These are phyloP conservation scores for Tachina lurida DNA, from an alignment of 2,888 invertebrate genomes.

Conservation along the genomic window DNA sequence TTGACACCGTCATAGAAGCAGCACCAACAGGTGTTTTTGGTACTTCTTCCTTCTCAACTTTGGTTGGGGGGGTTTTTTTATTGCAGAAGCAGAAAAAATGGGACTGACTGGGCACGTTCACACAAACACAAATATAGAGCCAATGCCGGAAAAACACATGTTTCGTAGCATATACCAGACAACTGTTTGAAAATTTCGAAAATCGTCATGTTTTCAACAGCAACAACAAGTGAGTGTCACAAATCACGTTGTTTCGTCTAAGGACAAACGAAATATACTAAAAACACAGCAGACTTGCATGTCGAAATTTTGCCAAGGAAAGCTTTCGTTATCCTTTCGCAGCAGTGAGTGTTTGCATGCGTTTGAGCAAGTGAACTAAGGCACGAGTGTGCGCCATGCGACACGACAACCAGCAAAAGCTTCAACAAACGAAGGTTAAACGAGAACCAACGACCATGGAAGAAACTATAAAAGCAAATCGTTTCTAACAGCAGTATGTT, in stretches of 20 bases:
- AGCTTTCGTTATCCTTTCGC: slow-evolving; percentile 9
- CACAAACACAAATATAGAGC: not conserved
- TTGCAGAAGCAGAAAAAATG: slow-evolving; percentile 24
- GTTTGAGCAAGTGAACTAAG: not conserved
- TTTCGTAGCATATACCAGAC: slow-evolving; percentile 25
- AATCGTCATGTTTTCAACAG: slow-evolving; percentile 32
- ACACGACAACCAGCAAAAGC: slow-evolving; percentile 26
- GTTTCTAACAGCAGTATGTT: slow-evolving; percentile 43
- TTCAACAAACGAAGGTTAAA: slow-evolving; percentile 63
- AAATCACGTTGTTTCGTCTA: slow-evolving; percentile 71
- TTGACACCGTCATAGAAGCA: slow-evolving; percentile 36
- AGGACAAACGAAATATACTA: slow-evolving; percentile 67
- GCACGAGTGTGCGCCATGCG: slow-evolving; percentile 46
- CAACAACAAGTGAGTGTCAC: slow-evolving; percentile 60
- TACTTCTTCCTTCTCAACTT: not conserved
- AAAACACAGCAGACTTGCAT: slow-evolving; percentile 34
- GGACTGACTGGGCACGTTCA: slow-evolving; percentile 3
- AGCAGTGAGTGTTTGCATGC: not conserved
- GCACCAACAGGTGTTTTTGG: slow-evolving; percentile 58
- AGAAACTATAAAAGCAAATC: slow-evolving; percentile 64
- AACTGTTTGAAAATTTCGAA: slow-evolving; percentile 37
- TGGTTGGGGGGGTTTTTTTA: not conserved
- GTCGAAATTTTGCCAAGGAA: not conserved
- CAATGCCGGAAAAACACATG: slow-evolving; percentile 51
- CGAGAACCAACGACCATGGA: slow-evolving; percentile 57